A percentile compares a stretch with the other conserved stretches of the same genome.
Evolutionary conservation across 1,140 invertebrate genomes (phyloP).

Genomic region (Carposina sasakii): DNA sequence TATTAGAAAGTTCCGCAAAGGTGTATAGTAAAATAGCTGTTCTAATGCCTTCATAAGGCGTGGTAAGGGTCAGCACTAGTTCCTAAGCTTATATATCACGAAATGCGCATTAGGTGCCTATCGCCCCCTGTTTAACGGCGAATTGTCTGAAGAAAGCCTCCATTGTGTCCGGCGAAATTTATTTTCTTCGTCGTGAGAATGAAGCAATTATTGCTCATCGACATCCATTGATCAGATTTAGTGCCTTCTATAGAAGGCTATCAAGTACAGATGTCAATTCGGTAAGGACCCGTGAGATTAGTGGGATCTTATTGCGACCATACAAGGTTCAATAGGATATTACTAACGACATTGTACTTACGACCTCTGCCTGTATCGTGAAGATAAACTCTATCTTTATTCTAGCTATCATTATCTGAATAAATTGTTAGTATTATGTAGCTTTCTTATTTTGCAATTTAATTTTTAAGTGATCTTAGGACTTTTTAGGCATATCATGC

Average conservation of each 20-base stretch:
- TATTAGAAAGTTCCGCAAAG: conserved; percentile 24
- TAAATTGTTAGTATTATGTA: too few species aligned
- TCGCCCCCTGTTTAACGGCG: conserved; percentile 37
- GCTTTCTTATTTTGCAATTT: too few species aligned
- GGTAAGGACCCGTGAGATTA: too few species aligned
- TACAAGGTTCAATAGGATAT: too few species aligned
- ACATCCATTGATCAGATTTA: conserved; percentile 19
- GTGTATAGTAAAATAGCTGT: conserved; percentile 2
- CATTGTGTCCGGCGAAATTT: conserved; percentile 43
- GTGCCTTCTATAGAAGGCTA: conserved; percentile 22
- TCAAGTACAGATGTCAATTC: too few species aligned
- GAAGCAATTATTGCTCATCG: conserved; percentile 36
- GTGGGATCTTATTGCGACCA: too few species aligned
- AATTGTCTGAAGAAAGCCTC: conserved; percentile 39
- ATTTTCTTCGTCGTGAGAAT: conserved; percentile 42
- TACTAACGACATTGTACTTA: too few species aligned
- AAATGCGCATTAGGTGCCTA: conserved; percentile 39
- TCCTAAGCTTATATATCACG: conserved; percentile 42
- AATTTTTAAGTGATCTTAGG: too few species aligned
- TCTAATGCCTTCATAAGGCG: conserved; percentile 13
- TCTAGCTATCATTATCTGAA: too few species aligned
- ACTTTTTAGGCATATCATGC: too few species aligned
- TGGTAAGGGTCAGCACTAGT: conserved; percentile 33
- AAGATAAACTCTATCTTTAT: too few species aligned
- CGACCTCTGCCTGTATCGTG: too few species aligned